phyloP scores from a whole-genome alignment of 2,797 vertebrate species.

The Protonibea diacanthus region DNA sequence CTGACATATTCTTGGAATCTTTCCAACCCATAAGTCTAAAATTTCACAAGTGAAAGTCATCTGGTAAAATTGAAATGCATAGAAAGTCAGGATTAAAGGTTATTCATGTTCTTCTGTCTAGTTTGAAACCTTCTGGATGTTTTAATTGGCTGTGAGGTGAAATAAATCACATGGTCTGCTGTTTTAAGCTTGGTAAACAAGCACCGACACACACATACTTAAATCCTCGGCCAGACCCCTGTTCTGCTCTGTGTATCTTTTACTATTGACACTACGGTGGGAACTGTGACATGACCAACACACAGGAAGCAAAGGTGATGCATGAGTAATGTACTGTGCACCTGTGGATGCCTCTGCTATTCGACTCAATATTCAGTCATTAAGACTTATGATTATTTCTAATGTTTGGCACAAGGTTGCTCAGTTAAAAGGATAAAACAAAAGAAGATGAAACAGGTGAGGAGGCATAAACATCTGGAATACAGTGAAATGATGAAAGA shows the following conservation, averaged over 20 bases:
- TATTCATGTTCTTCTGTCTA: constrained; percentile 4
- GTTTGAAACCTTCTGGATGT: constrained; percentile 33
- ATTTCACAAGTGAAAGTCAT: not conserved
- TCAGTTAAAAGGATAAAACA: not conserved
- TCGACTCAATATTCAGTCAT: constrained; percentile 10
- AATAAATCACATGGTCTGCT: constrained; percentile 59
- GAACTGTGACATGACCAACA: constrained; percentile 33
- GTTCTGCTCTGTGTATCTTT: constrained; percentile 53
- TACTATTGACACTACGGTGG: constrained; percentile 45
- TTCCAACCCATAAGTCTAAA: not conserved
- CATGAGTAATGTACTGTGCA: constrained; percentile 36
- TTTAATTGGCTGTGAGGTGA: constrained; percentile 69
- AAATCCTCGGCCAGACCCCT: constrained; percentile 50
- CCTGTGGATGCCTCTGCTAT: constrained; percentile 33
- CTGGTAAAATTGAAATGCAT: not conserved
- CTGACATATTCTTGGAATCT: not conserved
- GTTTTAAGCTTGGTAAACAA: constrained; percentile 51
- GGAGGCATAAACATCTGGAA: constrained; percentile 19
- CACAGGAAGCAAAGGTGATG: constrained; percentile 35
- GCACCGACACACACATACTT: constrained; percentile 47
- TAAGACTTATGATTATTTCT: constrained; percentile 10
- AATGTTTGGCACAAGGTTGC: constrained; percentile 17
- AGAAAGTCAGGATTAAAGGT: constrained; percentile 22
- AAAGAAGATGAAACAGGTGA: constrained; percentile 7
- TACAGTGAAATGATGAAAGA: not conserved